Conservation (phyloP, 92 coral and sea anemone genomes). For the Porites cylindrica region DNA sequence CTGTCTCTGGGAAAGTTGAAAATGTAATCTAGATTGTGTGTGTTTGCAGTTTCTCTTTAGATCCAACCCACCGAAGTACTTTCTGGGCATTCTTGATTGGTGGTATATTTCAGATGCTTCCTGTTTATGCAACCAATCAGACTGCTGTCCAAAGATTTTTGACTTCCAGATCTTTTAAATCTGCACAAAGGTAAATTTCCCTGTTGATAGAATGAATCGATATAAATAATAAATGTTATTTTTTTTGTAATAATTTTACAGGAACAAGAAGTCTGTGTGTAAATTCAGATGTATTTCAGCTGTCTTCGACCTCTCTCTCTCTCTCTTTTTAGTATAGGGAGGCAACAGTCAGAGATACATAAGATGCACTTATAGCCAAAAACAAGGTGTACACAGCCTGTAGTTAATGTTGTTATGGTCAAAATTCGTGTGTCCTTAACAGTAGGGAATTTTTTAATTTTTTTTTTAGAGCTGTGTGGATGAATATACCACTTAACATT, state of each 20-base stretch:
- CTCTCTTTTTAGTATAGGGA: too few relatives aligned
- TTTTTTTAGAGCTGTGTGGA: constrained; percentile 74
- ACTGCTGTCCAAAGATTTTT: constrained; percentile 78
- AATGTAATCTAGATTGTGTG: neutral
- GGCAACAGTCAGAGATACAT: too few relatives aligned
- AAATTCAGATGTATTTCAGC: too few relatives aligned
- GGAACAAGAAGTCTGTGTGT: too few relatives aligned
- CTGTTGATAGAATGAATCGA: neutral
- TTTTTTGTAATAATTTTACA: too few relatives aligned
- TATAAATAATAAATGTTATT: too few relatives aligned
- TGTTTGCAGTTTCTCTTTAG: constrained; percentile 53
- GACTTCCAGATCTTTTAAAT: constrained; percentile 66
- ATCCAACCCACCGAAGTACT: constrained; percentile 72
- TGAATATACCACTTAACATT: constrained; percentile 70
- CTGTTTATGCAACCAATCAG: constrained; percentile 81
- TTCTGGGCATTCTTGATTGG: constrained; percentile 63
- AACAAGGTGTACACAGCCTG: neutral
- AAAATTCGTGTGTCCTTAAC: neutral
- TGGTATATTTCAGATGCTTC: constrained; percentile 79
- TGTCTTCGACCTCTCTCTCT: too few relatives aligned
- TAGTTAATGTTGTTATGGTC: neutral
- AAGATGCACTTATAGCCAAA: too few relatives aligned
- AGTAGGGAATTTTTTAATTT: neutral
- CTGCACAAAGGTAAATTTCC: constrained; percentile 64
- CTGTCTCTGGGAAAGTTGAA: too few relatives aligned